Conservation (phyloP, 2,888 invertebrate genomes). For the Dusona sp. region DNA sequence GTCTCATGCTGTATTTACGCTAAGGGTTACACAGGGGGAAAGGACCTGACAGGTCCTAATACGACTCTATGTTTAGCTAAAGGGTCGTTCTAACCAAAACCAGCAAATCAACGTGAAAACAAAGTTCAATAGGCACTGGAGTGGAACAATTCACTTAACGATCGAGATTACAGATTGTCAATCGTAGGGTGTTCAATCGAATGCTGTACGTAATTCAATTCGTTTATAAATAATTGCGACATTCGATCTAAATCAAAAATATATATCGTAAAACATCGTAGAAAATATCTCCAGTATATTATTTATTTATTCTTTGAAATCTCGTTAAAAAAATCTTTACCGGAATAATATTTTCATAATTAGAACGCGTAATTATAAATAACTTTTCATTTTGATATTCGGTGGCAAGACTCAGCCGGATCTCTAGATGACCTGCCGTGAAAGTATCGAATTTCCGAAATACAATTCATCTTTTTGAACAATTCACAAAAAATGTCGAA, state of each 20-base stretch:
- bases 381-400: too few species aligned
- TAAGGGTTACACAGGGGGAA: slow-evolving; percentile 32
- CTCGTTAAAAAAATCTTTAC: too few species aligned
- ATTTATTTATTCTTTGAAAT: not conserved
- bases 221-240: not conserved
- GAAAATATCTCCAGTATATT: not conserved
- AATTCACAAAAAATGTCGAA: not conserved
- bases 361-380: too few species aligned
- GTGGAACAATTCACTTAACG: not conserved
- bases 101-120: slow-evolving; percentile 63
- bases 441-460: too few species aligned
- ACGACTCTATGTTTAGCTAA: slow-evolving; percentile 62
- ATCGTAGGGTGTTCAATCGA: not conserved
- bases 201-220: not conserved
- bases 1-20: slow-evolving; percentile 27
- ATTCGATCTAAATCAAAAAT: not conserved
- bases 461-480: not conserved
- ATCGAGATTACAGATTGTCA: slow-evolving; percentile 2
- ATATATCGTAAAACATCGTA: not conserved
- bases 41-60: slow-evolving; percentile 63
- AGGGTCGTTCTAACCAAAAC: slow-evolving; percentile 63
- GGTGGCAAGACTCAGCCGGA: too few species aligned
- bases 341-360: too few species aligned
- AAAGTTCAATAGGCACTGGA: slow-evolving; percentile 49
- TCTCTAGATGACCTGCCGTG: too few species aligned